phyloP scores from a whole-genome alignment of 2,797 vertebrate species.

The Uromys caudimaculatus region DNA sequence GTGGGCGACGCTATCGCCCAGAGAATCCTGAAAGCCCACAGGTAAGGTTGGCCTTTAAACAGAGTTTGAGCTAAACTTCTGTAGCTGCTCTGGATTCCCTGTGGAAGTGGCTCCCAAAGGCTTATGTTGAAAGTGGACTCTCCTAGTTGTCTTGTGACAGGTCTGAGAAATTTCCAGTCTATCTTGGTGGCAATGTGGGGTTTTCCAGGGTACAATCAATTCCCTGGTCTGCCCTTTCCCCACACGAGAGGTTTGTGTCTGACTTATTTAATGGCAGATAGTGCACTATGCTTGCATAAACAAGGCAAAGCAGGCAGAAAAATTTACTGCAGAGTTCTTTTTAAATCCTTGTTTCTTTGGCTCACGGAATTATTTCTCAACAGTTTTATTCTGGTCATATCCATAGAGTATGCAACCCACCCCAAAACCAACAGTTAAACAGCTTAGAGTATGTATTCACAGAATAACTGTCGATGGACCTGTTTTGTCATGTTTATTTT shows the following conservation, averaged over 20 bases:
- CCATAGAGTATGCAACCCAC: neutral
- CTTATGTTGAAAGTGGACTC: neutral
- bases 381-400: constrained; percentile 20
- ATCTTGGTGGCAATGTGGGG: constrained; percentile 41
- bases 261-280: constrained; percentile 59
- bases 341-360: constrained; percentile 61
- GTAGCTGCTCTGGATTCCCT: neutral
- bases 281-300: constrained; percentile 51
- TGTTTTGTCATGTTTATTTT: neutral
- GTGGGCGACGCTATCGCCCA: constrained; percentile 94
- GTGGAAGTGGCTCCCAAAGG: neutral
- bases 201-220: constrained; percentile 35
- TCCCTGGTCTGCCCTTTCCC: constrained; percentile 52
- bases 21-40: constrained; percentile 95
- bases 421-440: neutral
- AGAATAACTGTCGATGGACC: neutral
- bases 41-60: constrained; percentile 86
- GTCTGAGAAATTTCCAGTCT: constrained; percentile 26
- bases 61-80: neutral
- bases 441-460: neutral
- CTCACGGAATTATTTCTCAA: constrained; percentile 37
- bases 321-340: constrained; percentile 56
- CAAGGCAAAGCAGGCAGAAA: constrained; percentile 32
- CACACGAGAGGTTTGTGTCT: constrained; percentile 33
- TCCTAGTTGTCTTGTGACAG: neutral